Evolutionary conservation across 2,888 invertebrate species (phyloP).

Genomic region (Flexamia atlantica): DNA sequence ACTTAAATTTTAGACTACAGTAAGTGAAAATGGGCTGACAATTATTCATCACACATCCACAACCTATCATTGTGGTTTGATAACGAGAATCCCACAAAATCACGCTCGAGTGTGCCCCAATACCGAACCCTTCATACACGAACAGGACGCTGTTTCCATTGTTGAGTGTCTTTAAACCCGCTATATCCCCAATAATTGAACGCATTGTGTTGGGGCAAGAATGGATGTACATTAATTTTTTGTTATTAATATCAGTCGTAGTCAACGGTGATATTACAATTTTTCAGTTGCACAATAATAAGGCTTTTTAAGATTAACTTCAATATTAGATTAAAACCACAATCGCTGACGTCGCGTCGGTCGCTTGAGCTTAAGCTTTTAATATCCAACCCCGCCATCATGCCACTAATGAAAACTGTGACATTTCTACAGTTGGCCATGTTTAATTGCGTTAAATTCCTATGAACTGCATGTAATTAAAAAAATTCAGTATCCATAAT

Average conservation of each 20-base stretch:
- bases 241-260: too few species aligned
- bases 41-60: neutral
- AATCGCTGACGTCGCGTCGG: neutral
- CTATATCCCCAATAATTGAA: neutral
- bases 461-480: too few species aligned
- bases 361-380: neutral
- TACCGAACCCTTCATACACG: neutral
- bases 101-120: neutral
- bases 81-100: conserved; percentile 11
- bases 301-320: too few species aligned
- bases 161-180: neutral
- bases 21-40: too few species aligned
- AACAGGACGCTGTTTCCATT: neutral
- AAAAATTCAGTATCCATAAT: too few species aligned
- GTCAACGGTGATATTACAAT: too few species aligned
- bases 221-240: too few species aligned
- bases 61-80: neutral
- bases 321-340: too few species aligned
- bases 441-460: too few species aligned
- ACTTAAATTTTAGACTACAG: too few species aligned
- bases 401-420: conserved; percentile 5
- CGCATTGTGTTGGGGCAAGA: too few species aligned
- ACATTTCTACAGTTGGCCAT: neutral
- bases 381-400: neutral
- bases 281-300: too few species aligned